These are phyloP conservation scores for Junco hyemalis DNA, from an alignment of 2,113 vertebrate genomes.

Conservation along the genomic window DNA sequence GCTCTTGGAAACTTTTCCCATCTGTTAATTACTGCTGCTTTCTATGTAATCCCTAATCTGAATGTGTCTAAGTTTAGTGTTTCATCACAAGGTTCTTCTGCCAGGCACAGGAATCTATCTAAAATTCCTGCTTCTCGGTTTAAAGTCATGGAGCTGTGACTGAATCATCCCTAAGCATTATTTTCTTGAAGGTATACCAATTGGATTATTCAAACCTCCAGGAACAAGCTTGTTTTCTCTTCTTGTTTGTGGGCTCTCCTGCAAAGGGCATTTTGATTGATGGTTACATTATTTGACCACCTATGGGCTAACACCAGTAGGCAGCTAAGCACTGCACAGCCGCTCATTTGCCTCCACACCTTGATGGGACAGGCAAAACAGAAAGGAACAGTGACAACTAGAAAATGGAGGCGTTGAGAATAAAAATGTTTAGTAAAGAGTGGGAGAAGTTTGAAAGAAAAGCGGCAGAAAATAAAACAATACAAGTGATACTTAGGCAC, in stretches of 20 bases:
- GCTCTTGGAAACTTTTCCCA: neutral
- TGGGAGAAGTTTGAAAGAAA: neutral
- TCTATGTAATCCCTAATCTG: neutral
- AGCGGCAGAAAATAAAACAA: neutral
- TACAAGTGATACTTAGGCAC: neutral
- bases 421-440: neutral
- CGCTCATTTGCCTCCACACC: neutral
- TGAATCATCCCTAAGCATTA: neutral
- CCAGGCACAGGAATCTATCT: neutral
- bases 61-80: neutral
- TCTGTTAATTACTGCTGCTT: neutral
- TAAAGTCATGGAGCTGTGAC: neutral
- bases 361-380: neutral
- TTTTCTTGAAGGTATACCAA: neutral
- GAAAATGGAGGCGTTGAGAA: fast-evolving
- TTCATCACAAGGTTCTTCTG: neutral
- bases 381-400: neutral
- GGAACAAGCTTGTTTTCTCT: neutral
- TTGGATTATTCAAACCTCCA: neutral
- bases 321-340: neutral
- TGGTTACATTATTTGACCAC: neutral
- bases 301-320: neutral
- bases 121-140: fast-evolving
- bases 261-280: neutral
- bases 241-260: neutral